Conservation (phyloP, 1,140 invertebrate species). For the Calliopsis andreniformis region DNA sequence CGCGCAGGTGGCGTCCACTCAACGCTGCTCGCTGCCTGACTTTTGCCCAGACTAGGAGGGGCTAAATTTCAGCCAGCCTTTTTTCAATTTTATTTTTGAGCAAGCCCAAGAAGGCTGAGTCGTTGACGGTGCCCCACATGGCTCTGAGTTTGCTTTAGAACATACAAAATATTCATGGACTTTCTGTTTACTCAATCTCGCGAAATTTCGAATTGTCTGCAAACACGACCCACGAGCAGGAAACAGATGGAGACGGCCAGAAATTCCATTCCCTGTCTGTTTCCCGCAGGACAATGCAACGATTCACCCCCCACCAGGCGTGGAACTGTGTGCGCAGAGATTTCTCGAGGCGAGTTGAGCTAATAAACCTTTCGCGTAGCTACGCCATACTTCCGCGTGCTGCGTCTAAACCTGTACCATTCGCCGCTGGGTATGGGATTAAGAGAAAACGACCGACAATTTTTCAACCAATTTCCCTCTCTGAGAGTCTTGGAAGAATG, state of each 20-base stretch:
- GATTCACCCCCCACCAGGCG: conserved; percentile 6
- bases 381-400: conserved; percentile 29
- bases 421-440: background rate
- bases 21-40: background rate
- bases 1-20: conserved; percentile 9
- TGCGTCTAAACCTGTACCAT: background rate
- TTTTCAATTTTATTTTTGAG: too few species aligned
- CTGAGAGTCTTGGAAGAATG: background rate
- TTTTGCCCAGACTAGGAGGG: background rate
- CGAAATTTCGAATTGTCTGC: background rate
- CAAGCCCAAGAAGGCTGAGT: background rate
- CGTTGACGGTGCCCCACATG: background rate
- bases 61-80: background rate
- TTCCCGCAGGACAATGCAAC: background rate
- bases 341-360: conserved; percentile 24
- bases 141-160: too few species aligned
- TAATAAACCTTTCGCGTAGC: conserved; percentile 27
- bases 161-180: too few species aligned
- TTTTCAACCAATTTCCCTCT: background rate
- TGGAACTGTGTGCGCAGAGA: conserved; percentile 19
- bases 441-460: background rate
- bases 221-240: background rate
- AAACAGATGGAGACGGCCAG: background rate
- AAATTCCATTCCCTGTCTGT: background rate
- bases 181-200: background rate